These are phyloP conservation scores for Apodemia zela DNA, from an alignment of 2,888 invertebrate species.

Conservation along the genomic window DNA sequence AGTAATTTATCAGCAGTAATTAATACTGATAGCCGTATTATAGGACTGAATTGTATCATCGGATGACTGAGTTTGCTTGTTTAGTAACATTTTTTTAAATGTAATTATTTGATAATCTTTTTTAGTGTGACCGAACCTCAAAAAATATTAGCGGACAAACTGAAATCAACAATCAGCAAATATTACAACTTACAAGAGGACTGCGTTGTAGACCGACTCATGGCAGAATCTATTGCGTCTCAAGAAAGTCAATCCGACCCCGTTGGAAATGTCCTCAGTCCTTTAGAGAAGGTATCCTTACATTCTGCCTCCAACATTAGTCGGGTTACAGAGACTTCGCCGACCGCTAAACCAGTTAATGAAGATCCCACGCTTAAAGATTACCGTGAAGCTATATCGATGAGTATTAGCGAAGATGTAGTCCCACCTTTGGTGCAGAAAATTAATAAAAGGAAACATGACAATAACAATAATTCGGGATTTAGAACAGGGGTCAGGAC, in stretches of 20 bases:
- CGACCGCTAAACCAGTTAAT: constrained; percentile 14
- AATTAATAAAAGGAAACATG: constrained; percentile 41
- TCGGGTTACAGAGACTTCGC: constrained; percentile 38
- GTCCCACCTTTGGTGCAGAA: constrained; percentile 5
- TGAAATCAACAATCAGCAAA: constrained; percentile 40
- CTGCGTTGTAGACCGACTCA: constrained; percentile 43
- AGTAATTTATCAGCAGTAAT: too few relatives aligned
- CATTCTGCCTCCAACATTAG: constrained; percentile 43
- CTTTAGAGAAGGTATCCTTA: constrained; percentile 45
- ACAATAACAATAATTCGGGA: constrained; percentile 29
- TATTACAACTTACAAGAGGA: constrained; percentile 41
- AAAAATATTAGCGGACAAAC: constrained; percentile 38
- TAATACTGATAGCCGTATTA: too few relatives aligned
- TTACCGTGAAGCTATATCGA: constrained; percentile 46
- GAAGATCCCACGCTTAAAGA: constrained; percentile 46
- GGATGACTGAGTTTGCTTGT: too few relatives aligned
- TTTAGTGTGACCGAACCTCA: constrained; percentile 40
- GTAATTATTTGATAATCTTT: constrained; percentile 16
- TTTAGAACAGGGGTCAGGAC: constrained; percentile 38
- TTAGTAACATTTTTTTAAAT: too few relatives aligned
- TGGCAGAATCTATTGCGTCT: constrained; percentile 45
- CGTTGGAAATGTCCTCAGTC: constrained; percentile 46
- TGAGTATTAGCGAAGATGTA: constrained; percentile 27
- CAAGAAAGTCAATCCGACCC: constrained; percentile 46
- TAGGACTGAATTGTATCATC: too few relatives aligned